phyloP scores from a whole-genome alignment of 2,888 invertebrate genomes.

The Drosophila acutilabella region DNA sequence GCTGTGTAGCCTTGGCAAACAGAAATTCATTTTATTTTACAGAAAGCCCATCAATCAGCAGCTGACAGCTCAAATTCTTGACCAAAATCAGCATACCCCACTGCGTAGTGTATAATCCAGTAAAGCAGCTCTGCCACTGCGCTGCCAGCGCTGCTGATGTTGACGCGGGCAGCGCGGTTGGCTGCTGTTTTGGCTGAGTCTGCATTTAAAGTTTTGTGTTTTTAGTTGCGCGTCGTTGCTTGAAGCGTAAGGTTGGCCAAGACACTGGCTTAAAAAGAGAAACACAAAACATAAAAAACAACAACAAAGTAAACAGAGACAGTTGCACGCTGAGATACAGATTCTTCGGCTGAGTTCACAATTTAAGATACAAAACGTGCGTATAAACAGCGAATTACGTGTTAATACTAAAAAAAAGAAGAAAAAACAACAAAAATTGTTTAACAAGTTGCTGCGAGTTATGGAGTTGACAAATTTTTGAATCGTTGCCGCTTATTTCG shows the following conservation, averaged over 20 bases:
- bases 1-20: not conserved
- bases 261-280: conserved; percentile 16
- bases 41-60: no score
- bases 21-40: not conserved
- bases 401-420: conserved; percentile 43
- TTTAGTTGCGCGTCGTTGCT: conserved; percentile 80
- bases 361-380: conserved; percentile 52
- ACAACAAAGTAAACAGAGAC: conserved; percentile 3
- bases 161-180: conserved; percentile 25
- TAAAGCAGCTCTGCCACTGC: conserved; percentile 29
- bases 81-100: not conserved
- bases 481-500: conserved; percentile 69
- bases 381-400: conserved; percentile 55
- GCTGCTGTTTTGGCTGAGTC: conserved; percentile 64
- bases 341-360: conserved; percentile 45
- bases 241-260: conserved; percentile 68
- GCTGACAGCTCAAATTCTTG: not conserved
- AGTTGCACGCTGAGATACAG: conserved; percentile 3
- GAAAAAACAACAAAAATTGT: conserved; percentile 1
- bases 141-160: conserved; percentile 1
- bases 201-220: conserved; percentile 66
- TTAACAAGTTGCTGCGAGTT: conserved; percentile 45
- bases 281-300: conserved; percentile 10
- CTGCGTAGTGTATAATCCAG: conserved; percentile 32
- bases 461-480: conserved; percentile 66